Base-by-base conservation (phyloP, 2,888 invertebrate genomes). In the Aporophyla nigra region DNA sequence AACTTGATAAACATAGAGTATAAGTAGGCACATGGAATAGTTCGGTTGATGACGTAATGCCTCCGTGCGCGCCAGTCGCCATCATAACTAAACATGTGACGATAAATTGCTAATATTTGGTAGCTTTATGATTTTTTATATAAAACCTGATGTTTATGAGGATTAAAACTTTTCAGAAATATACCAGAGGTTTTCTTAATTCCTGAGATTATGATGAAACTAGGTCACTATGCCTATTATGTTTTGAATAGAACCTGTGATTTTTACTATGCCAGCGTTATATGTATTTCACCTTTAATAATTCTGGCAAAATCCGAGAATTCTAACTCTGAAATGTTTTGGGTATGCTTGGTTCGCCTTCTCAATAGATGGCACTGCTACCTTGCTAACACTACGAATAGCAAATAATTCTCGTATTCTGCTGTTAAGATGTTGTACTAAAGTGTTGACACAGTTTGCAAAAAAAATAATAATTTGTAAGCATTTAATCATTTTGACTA, bases 1-100 rank as follows among this genome's bases (percentile, higher is more conserved):
- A 91, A 90, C 90, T 91, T 91, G 90, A 88, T 88, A 87, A 85
- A 83, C 82, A 83, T 79, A 83, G 71, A 82, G 77, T 78, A 68
- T 62, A 82, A 72, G 75, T 84, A 85, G 82, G 82, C 81, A 80
- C 77, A 84, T 71, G 76, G 67, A 86, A 87, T 77, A 80, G 78
- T 82, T 83, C 59, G 68, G 63, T 49, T 58, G 76, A 75, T 86
- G 86, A 87, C 84, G 87, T 82, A 71, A 87, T 65, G 63, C 49
- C 56, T 40, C 69, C 62, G 65, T 77, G 78, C 74, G 83, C 69
- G 78, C 71, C 71, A 73, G 67, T 74, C 21, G 66, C 72, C 67
- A 49, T 54, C 67, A 58, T 54, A 74, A 63, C 71, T 74, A 67
- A 73, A 78, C 76, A 77, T 79, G 65, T 76, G 69, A 75, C 76